These are phyloP conservation scores for Spisula subtruncata DNA, from an alignment of 2,888 invertebrate genomes.

Conservation along the genomic window DNA sequence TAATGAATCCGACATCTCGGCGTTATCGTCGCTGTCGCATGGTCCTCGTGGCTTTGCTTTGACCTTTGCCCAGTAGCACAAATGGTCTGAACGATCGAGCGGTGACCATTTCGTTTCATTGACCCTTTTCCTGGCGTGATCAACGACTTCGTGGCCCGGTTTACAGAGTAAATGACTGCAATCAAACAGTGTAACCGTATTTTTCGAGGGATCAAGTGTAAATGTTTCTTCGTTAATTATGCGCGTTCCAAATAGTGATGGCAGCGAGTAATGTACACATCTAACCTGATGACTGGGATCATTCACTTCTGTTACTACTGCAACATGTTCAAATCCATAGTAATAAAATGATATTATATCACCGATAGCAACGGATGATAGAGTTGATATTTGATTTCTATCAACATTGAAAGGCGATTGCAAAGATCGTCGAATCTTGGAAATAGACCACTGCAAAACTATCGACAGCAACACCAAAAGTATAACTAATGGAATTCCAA, in stretches of 20 bases:
- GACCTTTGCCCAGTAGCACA: conserved; percentile 41
- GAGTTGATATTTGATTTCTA: neutral
- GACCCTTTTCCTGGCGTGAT: conserved; percentile 24
- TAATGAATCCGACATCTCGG: neutral
- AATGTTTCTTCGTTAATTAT: conserved; percentile 41
- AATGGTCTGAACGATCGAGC: conserved; percentile 26
- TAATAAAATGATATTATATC: conserved; percentile 27
- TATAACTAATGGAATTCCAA: conserved; percentile 33
- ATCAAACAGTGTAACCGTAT: neutral
- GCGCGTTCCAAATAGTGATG: neutral
- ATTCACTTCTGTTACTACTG: conserved; percentile 28
- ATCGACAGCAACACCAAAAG: conserved; percentile 24
- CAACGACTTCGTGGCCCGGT: neutral
- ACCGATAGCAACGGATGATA: conserved; percentile 16
- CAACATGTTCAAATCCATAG: neutral
- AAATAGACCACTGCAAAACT: conserved; percentile 23
- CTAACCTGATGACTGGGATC: neutral
- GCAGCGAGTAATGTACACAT: conserved; percentile 40
- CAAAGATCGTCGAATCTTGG: conserved; percentile 40
- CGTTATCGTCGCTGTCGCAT: neutral
- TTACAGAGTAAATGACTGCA: neutral
- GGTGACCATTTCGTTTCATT: conserved; percentile 32
- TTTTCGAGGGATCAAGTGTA: neutral
- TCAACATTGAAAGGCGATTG: conserved; percentile 34
- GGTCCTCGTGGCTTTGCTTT: neutral